Conservation (phyloP, 2,113 vertebrate species). For the Lota lota region DNA sequence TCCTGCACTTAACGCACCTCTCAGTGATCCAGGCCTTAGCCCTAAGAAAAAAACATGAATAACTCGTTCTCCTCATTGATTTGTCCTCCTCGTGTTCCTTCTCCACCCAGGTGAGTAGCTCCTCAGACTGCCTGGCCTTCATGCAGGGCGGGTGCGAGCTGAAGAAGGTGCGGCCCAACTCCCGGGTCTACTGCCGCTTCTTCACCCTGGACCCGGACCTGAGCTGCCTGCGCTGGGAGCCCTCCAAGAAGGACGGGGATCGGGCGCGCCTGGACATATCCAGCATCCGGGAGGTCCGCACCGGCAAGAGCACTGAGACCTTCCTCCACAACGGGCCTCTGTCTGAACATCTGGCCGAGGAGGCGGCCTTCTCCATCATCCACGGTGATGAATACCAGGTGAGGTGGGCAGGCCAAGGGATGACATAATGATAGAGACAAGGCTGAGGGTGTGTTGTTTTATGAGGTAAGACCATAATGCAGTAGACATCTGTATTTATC, state of each 20-base stretch:
- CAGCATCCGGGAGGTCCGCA: conserved; percentile 88
- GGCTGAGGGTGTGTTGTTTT: neutral
- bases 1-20: neutral
- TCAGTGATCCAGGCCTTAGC: neutral
- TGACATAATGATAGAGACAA: neutral
- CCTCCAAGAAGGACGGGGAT: conserved; percentile 94
- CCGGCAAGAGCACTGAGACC: conserved; percentile 95
- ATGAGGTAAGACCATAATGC: neutral
- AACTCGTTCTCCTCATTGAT: neutral
- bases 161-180: conserved; percentile 95
- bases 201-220: conserved; percentile 92
- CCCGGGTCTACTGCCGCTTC: conserved; percentile 92
- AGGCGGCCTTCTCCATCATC: conserved; percentile 91
- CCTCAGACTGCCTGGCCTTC: conserved; percentile 93
- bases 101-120: conserved; percentile 82
- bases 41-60: neutral
- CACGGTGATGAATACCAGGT: conserved; percentile 91
- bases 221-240: conserved; percentile 94
- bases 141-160: conserved; percentile 98
- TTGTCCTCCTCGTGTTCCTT: neutral
- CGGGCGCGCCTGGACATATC: conserved; percentile 90
- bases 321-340: conserved; percentile 90
- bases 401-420: neutral
- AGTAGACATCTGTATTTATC: neutral
- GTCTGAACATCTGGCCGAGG: conserved; percentile 90